Evolutionary conservation across 1,140 invertebrate genomes (phyloP), one percentile per base, ranked within the genome.

Genomic region (Paralvinella palmiformis): DNA sequence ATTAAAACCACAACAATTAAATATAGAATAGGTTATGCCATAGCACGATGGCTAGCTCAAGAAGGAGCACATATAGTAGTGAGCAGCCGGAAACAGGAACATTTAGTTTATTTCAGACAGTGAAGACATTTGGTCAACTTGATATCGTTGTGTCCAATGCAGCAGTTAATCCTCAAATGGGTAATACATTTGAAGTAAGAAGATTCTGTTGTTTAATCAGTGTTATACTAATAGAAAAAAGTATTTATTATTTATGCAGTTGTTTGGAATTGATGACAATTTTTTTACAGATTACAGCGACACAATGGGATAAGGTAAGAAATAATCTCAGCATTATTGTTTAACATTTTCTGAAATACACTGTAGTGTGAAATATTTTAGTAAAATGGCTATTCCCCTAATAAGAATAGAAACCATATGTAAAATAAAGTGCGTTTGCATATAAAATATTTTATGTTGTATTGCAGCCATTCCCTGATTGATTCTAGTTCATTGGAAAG

Each of bases 141-240:
- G 94, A 98, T 82, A 94, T 98, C 74, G 79, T 98, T 3, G 88
- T 98, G 3, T 95, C 92, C 13, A 98, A 98, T 85, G 94, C 94
- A 52, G 95, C 91, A 50, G 88, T 88, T 2, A 98, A 96, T 85
- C 94, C 95, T 15, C 73, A 80, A 45, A 87, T 91, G 69, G 89
- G 90, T 52, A 82, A 85, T 57, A 85, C 94, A 53, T 78, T 96
- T 31, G 88, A 94, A 64, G 91, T 91, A 82, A 83, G 79, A 77
- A 65, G 10, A 2, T 29, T 35, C 31, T 45, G 10, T 35, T 27
- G 10, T 31, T 44, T 2, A 24, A 27, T 65, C 3, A 13, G 33
- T 5, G 17, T 22, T 33, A 31, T 41, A 29, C 6, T 58, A 63
- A 58, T 13, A 32, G 41, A 53, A 27, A 24, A 59, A 17, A 32